Conservation (phyloP, 2,113 vertebrate genomes). For the Oxyruncus cristatus region DNA sequence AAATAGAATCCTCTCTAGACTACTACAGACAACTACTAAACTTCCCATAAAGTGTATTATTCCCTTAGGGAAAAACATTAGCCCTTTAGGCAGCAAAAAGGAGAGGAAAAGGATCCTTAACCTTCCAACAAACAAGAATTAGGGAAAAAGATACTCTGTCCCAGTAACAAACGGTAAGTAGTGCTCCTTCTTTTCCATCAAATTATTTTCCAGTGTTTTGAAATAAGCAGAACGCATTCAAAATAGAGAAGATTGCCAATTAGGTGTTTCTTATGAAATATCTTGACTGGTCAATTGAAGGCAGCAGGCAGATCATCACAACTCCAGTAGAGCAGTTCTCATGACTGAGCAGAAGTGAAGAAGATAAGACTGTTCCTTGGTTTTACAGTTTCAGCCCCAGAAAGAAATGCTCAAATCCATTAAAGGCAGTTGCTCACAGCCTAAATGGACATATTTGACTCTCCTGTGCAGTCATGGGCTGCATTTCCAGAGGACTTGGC, state of each 20-base stretch:
- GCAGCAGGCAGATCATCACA: background rate
- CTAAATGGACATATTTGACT: background rate
- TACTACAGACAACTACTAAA: background rate
- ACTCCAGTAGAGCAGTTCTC: background rate
- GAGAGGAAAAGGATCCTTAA: background rate
- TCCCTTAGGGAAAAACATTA: background rate
- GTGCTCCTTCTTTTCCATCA: background rate
- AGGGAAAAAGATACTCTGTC: background rate
- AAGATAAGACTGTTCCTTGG: background rate
- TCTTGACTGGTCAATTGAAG: background rate
- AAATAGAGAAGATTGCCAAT: background rate
- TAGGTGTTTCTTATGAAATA: background rate
- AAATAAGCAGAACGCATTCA: background rate
- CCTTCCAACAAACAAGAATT: background rate
- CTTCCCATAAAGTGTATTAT: background rate
- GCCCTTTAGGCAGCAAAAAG: background rate
- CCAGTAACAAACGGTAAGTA: background rate
- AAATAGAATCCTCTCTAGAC: background rate
- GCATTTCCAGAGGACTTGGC: background rate
- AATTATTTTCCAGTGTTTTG: background rate
- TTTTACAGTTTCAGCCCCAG: background rate
- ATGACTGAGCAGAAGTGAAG: fast-evolving
- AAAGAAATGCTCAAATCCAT: background rate
- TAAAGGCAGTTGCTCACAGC: background rate
- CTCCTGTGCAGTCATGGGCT: background rate